These are phyloP conservation scores for Acrobasis suavella DNA, from an alignment of 2,888 invertebrate genomes.

Conservation along the genomic window DNA sequence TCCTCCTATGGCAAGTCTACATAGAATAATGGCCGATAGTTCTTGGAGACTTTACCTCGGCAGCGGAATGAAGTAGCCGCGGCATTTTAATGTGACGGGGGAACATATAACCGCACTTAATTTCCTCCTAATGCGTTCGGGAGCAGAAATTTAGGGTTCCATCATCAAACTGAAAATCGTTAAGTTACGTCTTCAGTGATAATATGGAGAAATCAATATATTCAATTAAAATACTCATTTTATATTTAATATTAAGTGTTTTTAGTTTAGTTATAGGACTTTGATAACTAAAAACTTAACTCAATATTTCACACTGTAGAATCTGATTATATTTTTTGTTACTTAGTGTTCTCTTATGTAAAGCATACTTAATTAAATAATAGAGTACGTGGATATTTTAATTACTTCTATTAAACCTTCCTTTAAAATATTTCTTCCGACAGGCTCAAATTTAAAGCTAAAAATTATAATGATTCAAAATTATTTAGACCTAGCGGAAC, in stretches of 20 bases:
- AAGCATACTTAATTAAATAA: no score
- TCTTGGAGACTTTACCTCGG: constrained; percentile 23
- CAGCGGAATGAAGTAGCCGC: constrained; percentile 64
- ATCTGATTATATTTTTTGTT: no score
- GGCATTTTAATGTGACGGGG: constrained; percentile 79
- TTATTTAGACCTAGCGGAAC: neutral
- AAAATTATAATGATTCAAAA: neutral
- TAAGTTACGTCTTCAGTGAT: neutral
- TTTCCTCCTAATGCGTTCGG: constrained; percentile 77
- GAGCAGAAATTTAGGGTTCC: constrained; percentile 38
- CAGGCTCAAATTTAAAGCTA: neutral
- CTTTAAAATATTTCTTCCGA: neutral
- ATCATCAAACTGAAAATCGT: constrained; percentile 15
- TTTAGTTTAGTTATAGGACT: no score
- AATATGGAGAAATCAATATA: no score
- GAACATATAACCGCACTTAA: constrained; percentile 81
- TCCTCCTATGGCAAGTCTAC: neutral
- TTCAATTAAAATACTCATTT: no score
- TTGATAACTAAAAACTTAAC: no score
- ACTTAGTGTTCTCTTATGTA: no score
- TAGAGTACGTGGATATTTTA: no score
- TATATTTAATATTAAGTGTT: no score
- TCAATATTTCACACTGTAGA: no score
- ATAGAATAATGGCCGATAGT: constrained; percentile 14
- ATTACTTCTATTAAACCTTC: neutral